These are phyloP conservation scores for Stomatorhinus ivindoensis DNA, from an alignment of 2,113 vertebrate species.

Conservation along the genomic window DNA sequence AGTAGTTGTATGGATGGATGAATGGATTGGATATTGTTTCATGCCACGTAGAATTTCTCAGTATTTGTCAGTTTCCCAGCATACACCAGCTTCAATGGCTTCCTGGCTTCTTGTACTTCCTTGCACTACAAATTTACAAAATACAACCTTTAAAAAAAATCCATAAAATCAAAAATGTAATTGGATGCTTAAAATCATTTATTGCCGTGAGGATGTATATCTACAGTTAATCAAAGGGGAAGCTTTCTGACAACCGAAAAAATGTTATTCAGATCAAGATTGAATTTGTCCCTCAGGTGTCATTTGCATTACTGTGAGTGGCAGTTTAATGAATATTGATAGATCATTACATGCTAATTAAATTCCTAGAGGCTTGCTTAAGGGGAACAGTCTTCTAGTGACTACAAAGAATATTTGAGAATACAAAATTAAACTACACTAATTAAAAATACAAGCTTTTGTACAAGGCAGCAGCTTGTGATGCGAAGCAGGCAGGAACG, in stretches of 20 bases:
- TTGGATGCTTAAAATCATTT: background rate
- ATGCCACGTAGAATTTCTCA: background rate
- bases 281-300: conserved; percentile 4
- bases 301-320: background rate
- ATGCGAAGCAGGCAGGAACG: too few relatives aligned
- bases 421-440: background rate
- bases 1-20: background rate
- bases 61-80: background rate
- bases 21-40: background rate
- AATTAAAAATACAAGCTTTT: background rate
- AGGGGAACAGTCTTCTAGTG: conserved; percentile 25
- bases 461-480: background rate
- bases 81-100: background rate
- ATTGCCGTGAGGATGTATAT: background rate
- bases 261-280: background rate
- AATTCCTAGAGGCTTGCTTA: conserved; percentile 21
- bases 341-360: conserved; percentile 34
- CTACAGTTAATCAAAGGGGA: background rate
- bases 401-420: conserved; percentile 22
- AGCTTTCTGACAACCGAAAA: background rate
- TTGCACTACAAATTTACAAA: background rate
- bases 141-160: background rate
- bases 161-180: background rate
- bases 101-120: background rate
- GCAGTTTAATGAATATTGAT: conserved; percentile 34